Conservation (phyloP, 2,797 vertebrate genomes). For the Spheniscus humboldti region DNA sequence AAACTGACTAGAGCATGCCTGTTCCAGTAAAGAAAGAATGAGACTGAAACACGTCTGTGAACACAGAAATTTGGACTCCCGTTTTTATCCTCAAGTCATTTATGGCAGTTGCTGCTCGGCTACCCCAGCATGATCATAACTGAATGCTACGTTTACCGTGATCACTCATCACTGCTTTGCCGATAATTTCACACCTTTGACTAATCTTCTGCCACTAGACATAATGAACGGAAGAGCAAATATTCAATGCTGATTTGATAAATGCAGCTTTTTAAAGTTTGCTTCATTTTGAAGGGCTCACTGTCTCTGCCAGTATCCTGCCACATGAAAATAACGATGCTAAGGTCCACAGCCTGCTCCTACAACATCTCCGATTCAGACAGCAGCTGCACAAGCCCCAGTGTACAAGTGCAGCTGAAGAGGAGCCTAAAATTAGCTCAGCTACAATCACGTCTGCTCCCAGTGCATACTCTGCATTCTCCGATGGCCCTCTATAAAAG, state of each 20-base stretch:
- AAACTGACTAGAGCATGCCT: background rate
- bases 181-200: background rate
- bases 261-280: background rate
- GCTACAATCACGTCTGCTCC: background rate
- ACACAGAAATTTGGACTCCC: rapidly evolving
- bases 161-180: background rate
- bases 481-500: background rate
- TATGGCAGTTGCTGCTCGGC: background rate
- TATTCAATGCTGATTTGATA: background rate
- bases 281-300: background rate
- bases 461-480: background rate
- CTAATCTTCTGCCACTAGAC: background rate
- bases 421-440: constrained; percentile 7
- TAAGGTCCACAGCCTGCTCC: background rate
- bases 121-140: rapidly evolving
- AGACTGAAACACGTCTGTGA: background rate
- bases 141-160: rapidly evolving
- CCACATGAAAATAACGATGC: background rate
- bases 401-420: background rate
- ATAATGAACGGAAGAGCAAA: background rate
- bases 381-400: constrained; percentile 10
- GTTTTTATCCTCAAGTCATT: background rate
- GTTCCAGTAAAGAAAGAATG: rapidly evolving
- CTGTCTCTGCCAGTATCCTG: background rate
- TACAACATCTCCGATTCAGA: rapidly evolving